Evolutionary conservation across 2,797 vertebrate genomes (phyloP), one percentile per base, ranked within the genome.

Genomic region (Diceros bicornis): DNA sequence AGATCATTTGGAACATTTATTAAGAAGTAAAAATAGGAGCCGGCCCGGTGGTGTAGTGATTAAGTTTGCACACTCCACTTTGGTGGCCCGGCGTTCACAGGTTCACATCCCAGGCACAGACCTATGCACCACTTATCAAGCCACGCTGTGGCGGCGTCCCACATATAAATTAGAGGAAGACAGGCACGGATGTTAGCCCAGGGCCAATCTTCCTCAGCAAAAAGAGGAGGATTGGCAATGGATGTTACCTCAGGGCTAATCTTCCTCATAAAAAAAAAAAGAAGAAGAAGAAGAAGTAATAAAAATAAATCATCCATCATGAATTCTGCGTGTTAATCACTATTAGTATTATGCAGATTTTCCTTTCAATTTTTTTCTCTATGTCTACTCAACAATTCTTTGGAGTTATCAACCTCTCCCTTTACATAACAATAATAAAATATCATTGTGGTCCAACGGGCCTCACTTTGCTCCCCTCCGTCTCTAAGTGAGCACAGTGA

Each of bases 221-320:
- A 41, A 41, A 41, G 4, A 41, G 4, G 41, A 41, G 41, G 41
- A 41, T 41, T 41, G 41, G 41, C 41, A 5, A 41, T 41, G 41
- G 41, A 41, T 41, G 41, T 41, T 41, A 41, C 41, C 41, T 41
- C 41, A 41, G 41, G 41, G 41, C 41, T 41, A 41, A 41, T 41
- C 41, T 41, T 41, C 4, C 41, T 41, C 41, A 41, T 41, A 41
- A 41, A 41, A 41, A 0, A 41, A 41, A 41, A 5, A 41, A n/a
- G n/a, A 41, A 41, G 41, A 41, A 41, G 41, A 41, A 41, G 41
- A 41, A 41, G 41, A 41, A 41, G 41, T 41, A 41, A 41, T 72
- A 50, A 82, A 90, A 86, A 69, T 13, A 93, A 91, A 41, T 61
- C 4, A 82, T 62, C 68, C 6, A 20, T 57, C 64, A 88, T 25